These are phyloP conservation scores for Orientallactaga sibirica DNA, from an alignment of 2,797 vertebrate genomes.

Conservation along the genomic window DNA sequence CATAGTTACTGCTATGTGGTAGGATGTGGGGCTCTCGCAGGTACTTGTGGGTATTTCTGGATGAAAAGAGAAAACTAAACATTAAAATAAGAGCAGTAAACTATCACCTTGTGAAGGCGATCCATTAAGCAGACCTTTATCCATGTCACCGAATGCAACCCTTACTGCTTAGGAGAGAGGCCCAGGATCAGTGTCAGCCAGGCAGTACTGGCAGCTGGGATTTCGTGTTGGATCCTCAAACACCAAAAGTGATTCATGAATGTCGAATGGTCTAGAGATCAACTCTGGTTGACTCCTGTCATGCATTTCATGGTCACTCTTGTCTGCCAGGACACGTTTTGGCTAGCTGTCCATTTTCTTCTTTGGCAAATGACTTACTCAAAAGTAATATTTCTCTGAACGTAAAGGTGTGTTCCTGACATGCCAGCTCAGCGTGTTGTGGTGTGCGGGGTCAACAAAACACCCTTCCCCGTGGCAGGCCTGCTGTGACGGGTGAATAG, in stretches of 20 bases:
- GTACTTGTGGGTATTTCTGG: neutral
- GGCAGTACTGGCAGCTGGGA: neutral
- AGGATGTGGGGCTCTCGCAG: neutral
- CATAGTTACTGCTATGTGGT: neutral
- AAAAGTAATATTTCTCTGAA: conserved; percentile 42
- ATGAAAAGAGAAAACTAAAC: neutral
- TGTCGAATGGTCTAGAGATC: neutral
- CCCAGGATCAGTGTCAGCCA: neutral
- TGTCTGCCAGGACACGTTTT: neutral
- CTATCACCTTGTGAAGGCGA: neutral
- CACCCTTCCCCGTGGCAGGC: neutral
- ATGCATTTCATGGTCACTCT: neutral
- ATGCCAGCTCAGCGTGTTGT: neutral
- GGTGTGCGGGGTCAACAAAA: neutral
- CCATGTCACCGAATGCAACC: neutral
- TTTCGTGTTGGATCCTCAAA: neutral
- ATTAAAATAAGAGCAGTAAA: neutral
- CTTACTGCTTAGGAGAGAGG: conserved; percentile 17
- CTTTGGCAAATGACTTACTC: neutral
- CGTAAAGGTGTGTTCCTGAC: conserved; percentile 56
- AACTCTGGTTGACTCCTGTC: neutral
- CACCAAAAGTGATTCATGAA: neutral
- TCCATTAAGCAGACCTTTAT: neutral
- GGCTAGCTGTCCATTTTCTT: neutral
- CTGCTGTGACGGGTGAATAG: neutral